Percentiles rank a stretch among this genome's conserved stretches.
These are phyloP conservation scores for Hypsopygia costalis DNA, from an alignment of 2,888 invertebrate genomes.

Conservation along the genomic window DNA sequence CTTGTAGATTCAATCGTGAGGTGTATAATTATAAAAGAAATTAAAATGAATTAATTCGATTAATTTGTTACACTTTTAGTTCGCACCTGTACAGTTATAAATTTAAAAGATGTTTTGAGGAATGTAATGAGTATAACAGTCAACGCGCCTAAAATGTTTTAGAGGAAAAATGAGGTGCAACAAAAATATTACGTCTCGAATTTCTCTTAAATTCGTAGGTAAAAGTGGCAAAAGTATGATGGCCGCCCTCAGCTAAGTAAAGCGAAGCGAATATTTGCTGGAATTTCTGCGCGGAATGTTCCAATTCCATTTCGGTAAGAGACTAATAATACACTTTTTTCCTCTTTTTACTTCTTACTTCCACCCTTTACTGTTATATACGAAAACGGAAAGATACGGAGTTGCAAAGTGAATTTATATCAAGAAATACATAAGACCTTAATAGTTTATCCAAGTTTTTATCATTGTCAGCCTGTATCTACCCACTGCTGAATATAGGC, in stretches of 20 bases:
- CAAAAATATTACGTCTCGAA: slow-evolving; percentile 48
- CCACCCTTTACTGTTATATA: slow-evolving; percentile 78
- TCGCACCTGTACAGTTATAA: slow-evolving; percentile 29
- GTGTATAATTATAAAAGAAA: slow-evolving; percentile 28
- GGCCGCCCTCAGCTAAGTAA: slow-evolving; percentile 68
- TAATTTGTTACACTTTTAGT: slow-evolving; percentile 20
- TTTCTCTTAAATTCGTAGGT: slow-evolving; percentile 65
- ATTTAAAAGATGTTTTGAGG: slow-evolving; percentile 4
- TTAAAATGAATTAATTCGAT: slow-evolving; percentile 32
- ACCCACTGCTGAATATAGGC: no score
- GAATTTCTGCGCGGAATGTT: slow-evolving; percentile 75
- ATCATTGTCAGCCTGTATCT: no score
- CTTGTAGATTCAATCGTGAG: slow-evolving; percentile 35
- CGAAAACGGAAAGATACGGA: slow-evolving; percentile 51
- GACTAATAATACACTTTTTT: slow-evolving; percentile 80
- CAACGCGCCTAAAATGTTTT: not conserved
- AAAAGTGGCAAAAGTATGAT: slow-evolving; percentile 71
- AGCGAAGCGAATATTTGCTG: slow-evolving; percentile 75
- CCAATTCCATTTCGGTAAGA: slow-evolving; percentile 80
- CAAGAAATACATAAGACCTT: no score
- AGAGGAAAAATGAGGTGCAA: slow-evolving; percentile 31
- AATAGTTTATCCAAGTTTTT: no score
- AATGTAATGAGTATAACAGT: slow-evolving; percentile 1
- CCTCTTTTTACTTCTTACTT: slow-evolving; percentile 79
- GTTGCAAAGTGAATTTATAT: slow-evolving; percentile 24